A percentile compares a stretch with the other conserved stretches of the same genome.
Conservation (phyloP, 2,797 vertebrate species). For the Dipus sagitta region DNA sequence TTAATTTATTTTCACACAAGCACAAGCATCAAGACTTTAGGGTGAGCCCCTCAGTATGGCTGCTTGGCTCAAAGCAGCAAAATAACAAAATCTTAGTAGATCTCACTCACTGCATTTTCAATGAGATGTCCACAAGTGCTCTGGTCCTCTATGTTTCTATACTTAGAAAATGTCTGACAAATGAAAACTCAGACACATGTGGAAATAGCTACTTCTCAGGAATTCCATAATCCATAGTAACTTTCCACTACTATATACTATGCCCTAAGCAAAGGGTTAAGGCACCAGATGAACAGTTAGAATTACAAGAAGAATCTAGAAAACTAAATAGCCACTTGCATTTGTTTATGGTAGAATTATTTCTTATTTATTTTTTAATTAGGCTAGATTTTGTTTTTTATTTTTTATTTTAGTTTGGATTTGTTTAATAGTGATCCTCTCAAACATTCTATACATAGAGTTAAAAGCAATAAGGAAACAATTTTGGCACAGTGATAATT, state of each 20-base stretch:
- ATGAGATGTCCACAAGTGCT: background rate
- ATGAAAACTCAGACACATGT: constrained; percentile 50
- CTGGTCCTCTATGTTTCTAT: constrained; percentile 25
- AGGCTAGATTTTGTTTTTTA: constrained; percentile 4
- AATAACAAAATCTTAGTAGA: constrained; percentile 16
- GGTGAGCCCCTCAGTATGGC: background rate
- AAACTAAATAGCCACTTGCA: constrained; percentile 41
- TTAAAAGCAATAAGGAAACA: constrained; percentile 28
- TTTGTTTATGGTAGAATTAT: constrained; percentile 10
- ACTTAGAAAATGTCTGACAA: constrained; percentile 60
- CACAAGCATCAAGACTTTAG: background rate
- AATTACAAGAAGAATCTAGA: background rate
- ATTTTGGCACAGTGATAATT: background rate
- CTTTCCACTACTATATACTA: constrained; percentile 21
- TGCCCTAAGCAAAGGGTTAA: background rate
- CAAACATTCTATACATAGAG: background rate
- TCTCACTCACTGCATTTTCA: background rate
- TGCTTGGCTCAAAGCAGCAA: background rate
- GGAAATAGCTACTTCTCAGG: constrained; percentile 48
- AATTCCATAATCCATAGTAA: constrained; percentile 19
- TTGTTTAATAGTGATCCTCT: background rate
- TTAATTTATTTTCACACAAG: background rate
- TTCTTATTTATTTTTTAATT: background rate
- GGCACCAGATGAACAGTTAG: background rate
- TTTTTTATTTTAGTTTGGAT: background rate